Conservation (phyloP, 2,797 vertebrate genomes). For the Peromyscus eremicus region DNA sequence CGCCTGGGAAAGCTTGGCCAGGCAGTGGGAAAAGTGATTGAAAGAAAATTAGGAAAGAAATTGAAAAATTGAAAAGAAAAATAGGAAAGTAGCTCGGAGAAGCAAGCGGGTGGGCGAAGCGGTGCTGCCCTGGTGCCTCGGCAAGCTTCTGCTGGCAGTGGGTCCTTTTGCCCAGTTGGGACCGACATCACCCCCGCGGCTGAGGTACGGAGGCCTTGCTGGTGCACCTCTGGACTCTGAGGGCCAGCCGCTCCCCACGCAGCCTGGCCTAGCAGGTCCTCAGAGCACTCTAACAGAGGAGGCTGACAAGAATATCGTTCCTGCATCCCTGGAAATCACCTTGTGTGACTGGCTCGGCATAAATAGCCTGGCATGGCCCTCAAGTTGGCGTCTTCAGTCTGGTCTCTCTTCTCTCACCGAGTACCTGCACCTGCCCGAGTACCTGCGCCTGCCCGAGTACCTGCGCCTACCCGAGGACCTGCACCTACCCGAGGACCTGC, state of each 20-base stretch:
- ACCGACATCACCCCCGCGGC: background rate
- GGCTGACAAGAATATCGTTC: background rate
- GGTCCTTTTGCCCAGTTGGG: background rate
- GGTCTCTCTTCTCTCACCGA: background rate
- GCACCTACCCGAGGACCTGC: background rate
- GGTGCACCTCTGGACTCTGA: background rate
- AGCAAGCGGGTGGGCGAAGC: rapidly evolving
- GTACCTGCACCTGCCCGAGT: background rate
- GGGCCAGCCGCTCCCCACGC: background rate
- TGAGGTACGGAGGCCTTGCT: background rate
- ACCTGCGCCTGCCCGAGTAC: too few relatives aligned
- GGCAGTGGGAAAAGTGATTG: too few relatives aligned
- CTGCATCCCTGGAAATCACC: background rate
- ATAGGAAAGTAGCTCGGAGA: background rate
- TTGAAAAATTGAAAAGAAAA: background rate
- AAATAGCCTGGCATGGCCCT: background rate
- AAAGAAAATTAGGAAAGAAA: background rate
- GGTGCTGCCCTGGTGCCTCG: background rate
- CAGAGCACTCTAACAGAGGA: background rate
- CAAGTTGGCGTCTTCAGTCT: background rate
- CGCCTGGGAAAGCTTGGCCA: background rate
- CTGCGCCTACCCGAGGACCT: background rate
- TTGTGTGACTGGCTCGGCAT: background rate
- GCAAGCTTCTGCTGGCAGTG: background rate
- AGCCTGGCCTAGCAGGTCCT: background rate